Conservation (phyloP, 2,888 invertebrate genomes). For the Caenorhabditis drosophilae region DNA sequence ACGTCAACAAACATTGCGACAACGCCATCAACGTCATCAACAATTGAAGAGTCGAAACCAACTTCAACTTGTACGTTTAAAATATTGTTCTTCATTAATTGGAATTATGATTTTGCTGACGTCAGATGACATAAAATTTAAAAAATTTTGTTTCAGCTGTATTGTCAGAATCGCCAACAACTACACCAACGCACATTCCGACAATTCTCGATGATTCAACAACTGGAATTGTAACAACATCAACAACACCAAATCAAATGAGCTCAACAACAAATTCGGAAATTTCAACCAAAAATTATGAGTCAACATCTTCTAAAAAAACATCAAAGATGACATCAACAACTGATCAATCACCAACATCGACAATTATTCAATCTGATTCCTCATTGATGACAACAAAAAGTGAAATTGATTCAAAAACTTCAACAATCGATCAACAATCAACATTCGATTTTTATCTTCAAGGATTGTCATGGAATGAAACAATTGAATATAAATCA, state of each 20-base stretch:
- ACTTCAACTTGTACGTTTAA: constrained; percentile 1
- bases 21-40: neutral
- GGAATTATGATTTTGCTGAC: too few relatives aligned
- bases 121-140: too few relatives aligned
- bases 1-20: too few relatives aligned
- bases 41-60: neutral
- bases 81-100: too few relatives aligned
- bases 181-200: neutral
- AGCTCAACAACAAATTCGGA: neutral
- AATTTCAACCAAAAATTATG: neutral
- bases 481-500: neutral
- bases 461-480: neutral
- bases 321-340: neutral
- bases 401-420: too few relatives aligned
- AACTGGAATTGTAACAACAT: neutral
- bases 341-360: neutral
- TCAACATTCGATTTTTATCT: neutral
- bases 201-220: constrained; percentile 1
- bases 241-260: neutral
- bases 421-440: too few relatives aligned
- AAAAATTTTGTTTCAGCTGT: neutral
- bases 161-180: neutral
- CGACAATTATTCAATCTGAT: too few relatives aligned
- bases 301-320: constrained; percentile 1
- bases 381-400: too few relatives aligned